Evolutionary conservation across 2,797 vertebrate species (phyloP).

Genomic region (Platyrinchus mystaceus): DNA sequence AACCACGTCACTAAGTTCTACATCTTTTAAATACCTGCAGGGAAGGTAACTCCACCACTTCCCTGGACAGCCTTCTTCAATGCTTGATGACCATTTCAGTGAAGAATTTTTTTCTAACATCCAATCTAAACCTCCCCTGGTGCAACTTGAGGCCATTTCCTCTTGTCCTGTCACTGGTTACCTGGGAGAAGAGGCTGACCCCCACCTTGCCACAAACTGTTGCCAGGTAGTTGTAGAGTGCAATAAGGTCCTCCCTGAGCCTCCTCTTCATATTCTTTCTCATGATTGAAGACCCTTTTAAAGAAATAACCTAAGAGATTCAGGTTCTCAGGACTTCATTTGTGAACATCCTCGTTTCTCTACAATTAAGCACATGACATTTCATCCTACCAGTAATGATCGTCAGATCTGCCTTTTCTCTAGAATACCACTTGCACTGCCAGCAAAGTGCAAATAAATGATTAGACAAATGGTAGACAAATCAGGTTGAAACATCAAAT

Average conservation of each 20-base stretch:
- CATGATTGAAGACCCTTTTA: neutral
- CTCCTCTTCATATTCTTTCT: neutral
- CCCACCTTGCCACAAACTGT: neutral
- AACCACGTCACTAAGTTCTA: neutral
- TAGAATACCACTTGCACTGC: neutral
- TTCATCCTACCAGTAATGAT: neutral
- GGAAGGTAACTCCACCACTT: neutral
- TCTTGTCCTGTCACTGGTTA: neutral
- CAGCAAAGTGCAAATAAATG: neutral
- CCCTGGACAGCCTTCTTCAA: neutral
- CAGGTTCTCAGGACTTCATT: neutral
- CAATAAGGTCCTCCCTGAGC: neutral
- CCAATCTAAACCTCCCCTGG: neutral
- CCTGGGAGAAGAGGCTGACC: rapidly evolving
- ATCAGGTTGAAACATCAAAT: neutral
- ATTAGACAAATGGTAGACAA: neutral
- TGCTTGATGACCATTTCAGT: neutral
- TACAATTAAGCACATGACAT: neutral
- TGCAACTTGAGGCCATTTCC: neutral
- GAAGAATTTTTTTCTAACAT: neutral
- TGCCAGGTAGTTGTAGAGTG: neutral
- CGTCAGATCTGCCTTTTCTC: neutral
- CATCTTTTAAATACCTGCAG: neutral
- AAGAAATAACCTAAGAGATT: neutral
- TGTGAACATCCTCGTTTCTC: neutral